phyloP scores from a whole-genome alignment of 2,113 vertebrate genomes.

The Artemisiospiza belli region DNA sequence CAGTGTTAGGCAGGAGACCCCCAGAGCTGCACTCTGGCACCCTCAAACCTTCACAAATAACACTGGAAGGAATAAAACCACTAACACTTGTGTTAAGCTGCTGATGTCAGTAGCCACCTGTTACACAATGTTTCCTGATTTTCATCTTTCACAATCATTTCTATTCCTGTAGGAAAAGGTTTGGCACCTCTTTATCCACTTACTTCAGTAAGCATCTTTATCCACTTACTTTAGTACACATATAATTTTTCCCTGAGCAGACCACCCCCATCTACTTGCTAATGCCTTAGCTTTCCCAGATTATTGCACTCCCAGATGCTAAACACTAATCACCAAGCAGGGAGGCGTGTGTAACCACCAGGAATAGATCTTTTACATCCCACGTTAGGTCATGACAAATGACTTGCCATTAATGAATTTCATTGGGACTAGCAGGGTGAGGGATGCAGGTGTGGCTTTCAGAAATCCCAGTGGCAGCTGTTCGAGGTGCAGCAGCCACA shows the following conservation, averaged over 20 bases:
- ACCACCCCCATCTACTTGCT: neutral
- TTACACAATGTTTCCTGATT: neutral
- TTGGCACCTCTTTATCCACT: slow-evolving; percentile 3
- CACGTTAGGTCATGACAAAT: neutral
- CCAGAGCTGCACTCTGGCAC: rapidly evolving
- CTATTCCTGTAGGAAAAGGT: neutral
- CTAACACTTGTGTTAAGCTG: neutral
- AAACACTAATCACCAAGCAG: neutral
- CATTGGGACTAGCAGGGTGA: neutral
- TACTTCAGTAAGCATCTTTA: slow-evolving; percentile 12
- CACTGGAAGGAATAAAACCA: neutral
- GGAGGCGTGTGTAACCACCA: neutral
- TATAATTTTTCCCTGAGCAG: neutral
- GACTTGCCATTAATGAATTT: neutral
- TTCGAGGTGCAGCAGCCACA: neutral
- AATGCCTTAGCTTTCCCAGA: neutral
- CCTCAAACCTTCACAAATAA: neutral
- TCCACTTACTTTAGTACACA: neutral
- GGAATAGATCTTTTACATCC: neutral
- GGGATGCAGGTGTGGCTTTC: neutral
- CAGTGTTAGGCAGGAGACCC: rapidly evolving
- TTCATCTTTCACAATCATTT: neutral
- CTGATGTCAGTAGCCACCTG: neutral
- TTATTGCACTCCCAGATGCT: neutral
- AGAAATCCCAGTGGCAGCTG: neutral